Base-by-base conservation (phyloP, 2,888 invertebrate genomes). In the Lottia scabra region DNA sequence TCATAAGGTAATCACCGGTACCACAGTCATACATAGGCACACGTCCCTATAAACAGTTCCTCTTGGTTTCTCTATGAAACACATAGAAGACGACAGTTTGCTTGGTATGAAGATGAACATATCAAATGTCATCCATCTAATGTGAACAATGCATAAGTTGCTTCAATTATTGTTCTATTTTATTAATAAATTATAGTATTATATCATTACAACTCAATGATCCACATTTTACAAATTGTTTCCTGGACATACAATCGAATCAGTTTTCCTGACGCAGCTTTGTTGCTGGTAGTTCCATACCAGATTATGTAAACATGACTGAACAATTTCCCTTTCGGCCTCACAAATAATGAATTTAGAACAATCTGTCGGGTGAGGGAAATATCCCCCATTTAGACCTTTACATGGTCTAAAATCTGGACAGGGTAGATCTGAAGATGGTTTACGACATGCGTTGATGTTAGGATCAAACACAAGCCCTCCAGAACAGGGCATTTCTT, bases 391-490 rank as follows among this genome's bases (percentile, higher is more conserved):
- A 45, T 63, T 44, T 10, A 26, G 23, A 26, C 63, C 74, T 15
- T 63, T 65, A 72, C 83, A 83, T 0, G 83, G 83, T 63, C 74
- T 73, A 27, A 68, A 65, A 5, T 75, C 67, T 1, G 83, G 83
- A 63, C 83, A 83, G 10, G 76, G 45, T 1, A 82, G 71, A 12
- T 81, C 80, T 12, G 79, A 78, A n/a, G 70, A 68, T 15, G 79
- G 78, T 44, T 75, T 76, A 12, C 78, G 79, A 70, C 82, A 82
- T 5, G 79, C 73, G n/a, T 72, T 75, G 23, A 73, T 74, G 13
- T 71, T 71, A 0, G 82, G 81, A 30, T 81, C 78, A 71, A 81
- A 83, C 16, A 81, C 81, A 0, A 82, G 76, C 26, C 72, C 76
- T 12, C 67, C 72, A 1, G 81, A 75, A 72, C 83, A 83, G 12